Percentiles rank a stretch among this genome's conserved stretches.
phyloP scores from a whole-genome alignment of 2,797 vertebrate species.

The Euthynnus affinis region DNA sequence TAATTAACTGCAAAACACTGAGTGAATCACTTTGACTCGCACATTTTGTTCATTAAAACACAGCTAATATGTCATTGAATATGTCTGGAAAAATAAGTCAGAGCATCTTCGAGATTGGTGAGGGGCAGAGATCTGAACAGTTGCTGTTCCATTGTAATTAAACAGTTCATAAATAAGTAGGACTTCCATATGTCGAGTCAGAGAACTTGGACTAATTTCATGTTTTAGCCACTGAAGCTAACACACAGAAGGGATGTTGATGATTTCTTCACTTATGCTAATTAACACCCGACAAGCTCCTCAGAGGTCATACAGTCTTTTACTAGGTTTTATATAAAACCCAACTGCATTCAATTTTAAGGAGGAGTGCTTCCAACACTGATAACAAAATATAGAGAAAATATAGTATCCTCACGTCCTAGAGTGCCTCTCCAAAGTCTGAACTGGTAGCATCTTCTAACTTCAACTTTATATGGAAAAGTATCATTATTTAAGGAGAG shows the following conservation, averaged over 20 bases:
- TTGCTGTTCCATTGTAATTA: conserved; percentile 76
- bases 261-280: conserved; percentile 52
- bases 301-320: conserved; percentile 27
- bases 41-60: conserved; percentile 78
- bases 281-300: conserved; percentile 42
- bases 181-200: conserved; percentile 56
- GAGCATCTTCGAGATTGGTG: conserved; percentile 52
- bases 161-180: conserved; percentile 74
- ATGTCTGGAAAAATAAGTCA: conserved; percentile 72
- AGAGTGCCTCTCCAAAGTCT: background rate
- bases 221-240: conserved; percentile 30
- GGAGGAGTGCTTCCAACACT: background rate
- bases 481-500: too few relatives aligned
- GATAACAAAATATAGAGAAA: background rate
- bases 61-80: conserved; percentile 71
- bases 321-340: conserved; percentile 19
- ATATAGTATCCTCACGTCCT: background rate
- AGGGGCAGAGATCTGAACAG: conserved; percentile 60
- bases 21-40: conserved; percentile 69
- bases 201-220: conserved; percentile 45
- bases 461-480: too few relatives aligned
- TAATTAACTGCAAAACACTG: conserved; percentile 68
- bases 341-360: conserved; percentile 2
- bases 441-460: background rate
- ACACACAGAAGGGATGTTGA: conserved; percentile 26